Percentiles rank a stretch among this genome's conserved stretches.
Evolutionary conservation across 2,888 invertebrate species (phyloP).

Genomic region (Chrysina gloriosa): DNA sequence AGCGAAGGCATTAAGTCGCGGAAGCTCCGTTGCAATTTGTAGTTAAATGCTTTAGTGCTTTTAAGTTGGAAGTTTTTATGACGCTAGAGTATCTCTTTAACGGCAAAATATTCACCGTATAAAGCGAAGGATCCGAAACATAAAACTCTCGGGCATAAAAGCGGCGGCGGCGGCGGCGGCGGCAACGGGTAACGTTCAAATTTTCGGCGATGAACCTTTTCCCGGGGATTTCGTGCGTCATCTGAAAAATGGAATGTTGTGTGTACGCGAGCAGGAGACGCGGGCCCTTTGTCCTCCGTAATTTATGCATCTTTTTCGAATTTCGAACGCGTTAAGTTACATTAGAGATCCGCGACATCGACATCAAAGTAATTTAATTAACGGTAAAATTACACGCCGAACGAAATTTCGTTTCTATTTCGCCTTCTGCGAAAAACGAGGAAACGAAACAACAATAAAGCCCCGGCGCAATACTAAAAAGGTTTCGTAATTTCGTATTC

Average conservation of each 20-base stretch:
- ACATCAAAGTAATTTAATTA: conserved; percentile 40
- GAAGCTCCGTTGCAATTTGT: conserved; percentile 30
- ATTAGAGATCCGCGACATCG: background rate
- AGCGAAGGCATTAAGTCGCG: conserved; percentile 14
- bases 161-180: too few relatives aligned
- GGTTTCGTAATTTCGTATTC: conserved; percentile 38
- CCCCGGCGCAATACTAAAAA: conserved; percentile 20
- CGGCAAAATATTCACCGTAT: conserved; percentile 24
- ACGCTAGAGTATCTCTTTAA: conserved; percentile 23
- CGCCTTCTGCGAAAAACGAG: conserved; percentile 14
- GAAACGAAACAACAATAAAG: background rate
- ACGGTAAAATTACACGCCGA: conserved; percentile 34
- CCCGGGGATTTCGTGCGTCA: conserved; percentile 18
- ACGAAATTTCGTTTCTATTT: conserved; percentile 30
- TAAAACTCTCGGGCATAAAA: conserved; percentile 24
- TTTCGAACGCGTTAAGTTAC: conserved; percentile 9
- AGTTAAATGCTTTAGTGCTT: conserved; percentile 35
- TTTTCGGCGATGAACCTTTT: conserved; percentile 17
- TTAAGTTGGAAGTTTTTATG: conserved; percentile 34
- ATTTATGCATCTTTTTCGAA: conserved; percentile 21
- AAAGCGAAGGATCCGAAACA: conserved; percentile 12
- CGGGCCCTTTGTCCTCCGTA: conserved; percentile 2
- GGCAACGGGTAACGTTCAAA: conserved; percentile 21
- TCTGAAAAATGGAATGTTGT: background rate
- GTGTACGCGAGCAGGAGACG: background rate